Conservation (phyloP, 2,888 invertebrate species). For the Platycnemis pennipes region DNA sequence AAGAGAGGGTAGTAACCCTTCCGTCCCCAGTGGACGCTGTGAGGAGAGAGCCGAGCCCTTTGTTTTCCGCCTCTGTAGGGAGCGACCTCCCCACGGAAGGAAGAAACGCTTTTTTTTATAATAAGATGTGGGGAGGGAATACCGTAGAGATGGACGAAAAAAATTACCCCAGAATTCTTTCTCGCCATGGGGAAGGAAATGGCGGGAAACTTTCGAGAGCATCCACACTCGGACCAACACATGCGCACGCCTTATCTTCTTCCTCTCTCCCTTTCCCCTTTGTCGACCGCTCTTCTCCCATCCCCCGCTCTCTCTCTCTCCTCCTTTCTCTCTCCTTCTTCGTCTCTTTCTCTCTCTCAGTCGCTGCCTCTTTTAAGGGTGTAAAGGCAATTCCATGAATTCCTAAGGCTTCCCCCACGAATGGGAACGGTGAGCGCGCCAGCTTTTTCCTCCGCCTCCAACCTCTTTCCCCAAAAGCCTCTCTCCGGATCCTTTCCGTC, state of each 20-base stretch:
- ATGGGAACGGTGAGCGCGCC: not conserved
- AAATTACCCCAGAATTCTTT: not conserved
- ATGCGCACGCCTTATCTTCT: not conserved
- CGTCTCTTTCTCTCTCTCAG: not conserved
- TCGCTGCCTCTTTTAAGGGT: not conserved
- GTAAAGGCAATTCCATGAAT: constrained; percentile 39
- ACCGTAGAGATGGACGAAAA: not conserved
- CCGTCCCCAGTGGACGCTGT: not conserved
- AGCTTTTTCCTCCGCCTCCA: not conserved
- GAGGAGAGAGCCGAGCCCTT: not conserved
- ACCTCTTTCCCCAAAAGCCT: not conserved
- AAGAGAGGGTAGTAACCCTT: not conserved
- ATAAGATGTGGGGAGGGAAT: not conserved
- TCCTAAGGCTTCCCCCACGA: constrained; percentile 16
- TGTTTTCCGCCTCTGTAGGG: not conserved
- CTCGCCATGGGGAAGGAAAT: not conserved
- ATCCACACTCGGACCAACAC: not conserved
- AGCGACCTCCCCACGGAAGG: not conserved
- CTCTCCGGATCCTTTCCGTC: not conserved
- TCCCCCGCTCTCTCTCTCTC: not conserved
- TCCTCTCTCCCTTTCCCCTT: not conserved
- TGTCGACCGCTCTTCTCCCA: not conserved
- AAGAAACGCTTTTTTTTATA: not conserved
- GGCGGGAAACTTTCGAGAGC: no score
- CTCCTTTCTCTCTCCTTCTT: not conserved